phyloP scores from a whole-genome alignment of 2,888 invertebrate species.

The Pomacea canaliculata region DNA sequence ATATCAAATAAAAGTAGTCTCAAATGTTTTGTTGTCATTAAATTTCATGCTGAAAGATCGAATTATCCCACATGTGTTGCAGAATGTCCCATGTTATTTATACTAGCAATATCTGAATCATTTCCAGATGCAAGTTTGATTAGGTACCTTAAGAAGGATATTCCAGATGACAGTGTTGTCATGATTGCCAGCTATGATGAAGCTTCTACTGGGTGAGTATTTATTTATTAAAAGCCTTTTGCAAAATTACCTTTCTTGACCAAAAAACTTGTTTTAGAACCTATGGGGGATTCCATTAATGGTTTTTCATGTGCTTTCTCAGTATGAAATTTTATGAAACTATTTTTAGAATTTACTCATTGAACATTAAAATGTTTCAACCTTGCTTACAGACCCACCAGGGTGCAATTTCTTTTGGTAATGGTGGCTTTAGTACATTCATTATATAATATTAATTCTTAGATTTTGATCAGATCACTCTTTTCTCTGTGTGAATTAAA shows the following conservation, averaged over 20 bases:
- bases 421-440: no score
- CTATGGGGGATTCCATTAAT: neutral
- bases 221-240: neutral
- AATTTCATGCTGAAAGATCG: neutral
- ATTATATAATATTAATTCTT: no score
- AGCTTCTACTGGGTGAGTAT: constrained; percentile 55
- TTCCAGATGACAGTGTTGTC: constrained; percentile 53
- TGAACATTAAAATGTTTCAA: no score
- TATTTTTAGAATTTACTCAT: no score
- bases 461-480: no score
- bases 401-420: no score
- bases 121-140: constrained; percentile 58
- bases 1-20: neutral
- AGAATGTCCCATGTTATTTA: constrained; percentile 2
- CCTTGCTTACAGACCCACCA: no score
- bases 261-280: neutral
- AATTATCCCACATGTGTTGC: neutral
- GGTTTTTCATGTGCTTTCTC: neutral
- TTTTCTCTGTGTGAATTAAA: no score
- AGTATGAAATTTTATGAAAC: neutral
- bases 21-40: neutral
- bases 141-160: constrained; percentile 59
- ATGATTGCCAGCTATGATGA: constrained; percentile 66
- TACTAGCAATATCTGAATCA: constrained; percentile 13
- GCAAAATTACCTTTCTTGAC: neutral